A percentile compares a stretch with the other conserved stretches of the same genome.
These are phyloP conservation scores for Pristiophorus japonicus DNA, from an alignment of 2,113 vertebrate species.

Conservation along the genomic window DNA sequence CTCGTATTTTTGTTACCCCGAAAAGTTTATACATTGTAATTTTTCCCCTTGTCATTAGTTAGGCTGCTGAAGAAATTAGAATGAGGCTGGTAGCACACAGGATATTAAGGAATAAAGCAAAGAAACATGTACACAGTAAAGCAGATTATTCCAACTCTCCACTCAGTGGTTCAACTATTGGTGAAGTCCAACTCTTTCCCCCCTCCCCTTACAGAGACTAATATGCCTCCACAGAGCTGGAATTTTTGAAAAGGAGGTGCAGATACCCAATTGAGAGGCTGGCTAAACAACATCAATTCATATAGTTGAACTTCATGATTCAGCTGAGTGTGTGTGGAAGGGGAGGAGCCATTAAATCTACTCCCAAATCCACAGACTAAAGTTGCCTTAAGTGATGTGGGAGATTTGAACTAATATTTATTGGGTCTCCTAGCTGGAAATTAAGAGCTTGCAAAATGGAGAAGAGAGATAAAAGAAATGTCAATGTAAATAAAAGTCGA, in stretches of 20 bases:
- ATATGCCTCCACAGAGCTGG: not conserved
- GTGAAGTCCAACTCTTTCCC: not conserved
- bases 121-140: not conserved
- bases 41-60: not conserved
- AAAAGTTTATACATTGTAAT: not conserved
- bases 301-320: not conserved
- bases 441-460: not conserved
- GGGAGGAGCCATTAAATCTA: not conserved
- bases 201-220: not conserved
- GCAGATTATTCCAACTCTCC: not conserved
- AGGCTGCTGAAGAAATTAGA: not conserved
- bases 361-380: not conserved
- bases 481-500: not conserved
- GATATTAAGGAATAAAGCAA: not conserved
- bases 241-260: not conserved
- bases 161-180: not conserved
- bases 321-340: not conserved
- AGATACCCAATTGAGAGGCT: not conserved
- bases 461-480: not conserved
- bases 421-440: not conserved
- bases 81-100: not conserved
- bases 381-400: not conserved
- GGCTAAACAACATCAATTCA: not conserved
- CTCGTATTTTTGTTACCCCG: not conserved
- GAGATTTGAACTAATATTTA: not conserved